Percentiles rank a stretch among this genome's conserved stretches.
Evolutionary conservation across 1,140 invertebrate species (phyloP).

Genomic region (Lordiphosa mommai): DNA sequence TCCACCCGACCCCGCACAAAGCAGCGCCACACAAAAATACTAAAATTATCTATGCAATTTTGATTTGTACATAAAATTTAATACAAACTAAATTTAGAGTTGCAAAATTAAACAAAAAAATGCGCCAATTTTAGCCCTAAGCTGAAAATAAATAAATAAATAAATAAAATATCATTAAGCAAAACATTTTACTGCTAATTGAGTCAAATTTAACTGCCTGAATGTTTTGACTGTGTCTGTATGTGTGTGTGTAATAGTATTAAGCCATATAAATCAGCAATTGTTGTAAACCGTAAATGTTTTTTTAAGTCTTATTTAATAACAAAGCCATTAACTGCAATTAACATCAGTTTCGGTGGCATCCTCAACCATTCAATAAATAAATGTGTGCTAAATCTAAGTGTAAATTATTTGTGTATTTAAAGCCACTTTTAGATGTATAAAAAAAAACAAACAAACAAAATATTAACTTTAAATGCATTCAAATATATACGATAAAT

Average conservation of each 20-base stretch:
- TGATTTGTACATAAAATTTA: slow-evolving; percentile 37
- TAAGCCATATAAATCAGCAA: slow-evolving; percentile 51
- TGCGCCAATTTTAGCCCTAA: slow-evolving; percentile 65
- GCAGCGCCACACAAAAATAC: slow-evolving; percentile 27
- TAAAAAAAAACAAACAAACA: slow-evolving; percentile 30
- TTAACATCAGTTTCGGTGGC: slow-evolving; percentile 21
- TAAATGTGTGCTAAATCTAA: slow-evolving; percentile 65
- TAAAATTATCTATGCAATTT: slow-evolving; percentile 14
- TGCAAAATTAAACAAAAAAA: slow-evolving; percentile 27
- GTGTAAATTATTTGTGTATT: slow-evolving; percentile 77
- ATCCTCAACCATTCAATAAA: slow-evolving; percentile 17
- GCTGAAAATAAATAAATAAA: slow-evolving; percentile 25
- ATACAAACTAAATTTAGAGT: slow-evolving; percentile 56
- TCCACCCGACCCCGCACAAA: background rate
- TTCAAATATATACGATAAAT: slow-evolving; percentile 50
- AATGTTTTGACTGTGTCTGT: background rate
- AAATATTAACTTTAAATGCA: slow-evolving; percentile 38
- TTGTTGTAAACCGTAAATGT: slow-evolving; percentile 71
- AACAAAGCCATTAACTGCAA: slow-evolving; percentile 68
- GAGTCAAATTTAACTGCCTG: slow-evolving; percentile 23
- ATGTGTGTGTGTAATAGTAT: slow-evolving; percentile 11
- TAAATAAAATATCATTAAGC: slow-evolving; percentile 39
- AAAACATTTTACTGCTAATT: slow-evolving; percentile 56
- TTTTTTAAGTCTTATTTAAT: slow-evolving; percentile 73
- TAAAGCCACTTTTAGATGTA: slow-evolving; percentile 72